Conservation (phyloP, 2,888 invertebrate species). For the Malthinus flaveolus region DNA sequence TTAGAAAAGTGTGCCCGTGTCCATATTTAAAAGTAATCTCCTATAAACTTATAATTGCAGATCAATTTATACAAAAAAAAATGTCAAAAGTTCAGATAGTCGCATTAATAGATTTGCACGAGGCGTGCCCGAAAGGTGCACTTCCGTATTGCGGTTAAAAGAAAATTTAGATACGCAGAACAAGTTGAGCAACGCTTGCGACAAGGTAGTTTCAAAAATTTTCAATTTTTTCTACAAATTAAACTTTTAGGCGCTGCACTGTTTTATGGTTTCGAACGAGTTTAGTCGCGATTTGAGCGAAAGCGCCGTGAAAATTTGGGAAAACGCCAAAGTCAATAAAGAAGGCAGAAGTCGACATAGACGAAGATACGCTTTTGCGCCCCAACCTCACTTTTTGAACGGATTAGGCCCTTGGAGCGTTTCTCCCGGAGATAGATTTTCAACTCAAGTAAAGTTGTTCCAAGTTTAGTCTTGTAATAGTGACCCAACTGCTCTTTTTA, state of each 20-base stretch:
- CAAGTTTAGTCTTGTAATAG: background rate
- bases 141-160: constrained; percentile 52
- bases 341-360: constrained; percentile 43
- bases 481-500: constrained; percentile 16
- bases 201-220: constrained; percentile 22
- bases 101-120: constrained; percentile 55
- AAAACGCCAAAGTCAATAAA: constrained; percentile 37
- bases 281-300: constrained; percentile 31
- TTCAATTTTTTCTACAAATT: too few relatives aligned
- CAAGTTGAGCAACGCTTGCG: constrained; percentile 23
- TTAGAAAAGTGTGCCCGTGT: constrained; percentile 25
- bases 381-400: constrained; percentile 56
- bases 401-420: constrained; percentile 59
- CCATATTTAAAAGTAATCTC: too few relatives aligned
- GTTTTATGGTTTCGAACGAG: too few relatives aligned
- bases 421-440: constrained; percentile 53
- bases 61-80: background rate
- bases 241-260: too few relatives aligned
- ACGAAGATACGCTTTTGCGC: constrained; percentile 54
- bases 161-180: constrained; percentile 8
- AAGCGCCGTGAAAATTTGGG: constrained; percentile 46
- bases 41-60: background rate
- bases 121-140: constrained; percentile 56
- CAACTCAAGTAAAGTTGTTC: constrained; percentile 52
- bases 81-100: background rate